These are phyloP conservation scores for Herpailurus yagouaroundi DNA, from an alignment of 2,113 vertebrate species.

Conservation along the genomic window DNA sequence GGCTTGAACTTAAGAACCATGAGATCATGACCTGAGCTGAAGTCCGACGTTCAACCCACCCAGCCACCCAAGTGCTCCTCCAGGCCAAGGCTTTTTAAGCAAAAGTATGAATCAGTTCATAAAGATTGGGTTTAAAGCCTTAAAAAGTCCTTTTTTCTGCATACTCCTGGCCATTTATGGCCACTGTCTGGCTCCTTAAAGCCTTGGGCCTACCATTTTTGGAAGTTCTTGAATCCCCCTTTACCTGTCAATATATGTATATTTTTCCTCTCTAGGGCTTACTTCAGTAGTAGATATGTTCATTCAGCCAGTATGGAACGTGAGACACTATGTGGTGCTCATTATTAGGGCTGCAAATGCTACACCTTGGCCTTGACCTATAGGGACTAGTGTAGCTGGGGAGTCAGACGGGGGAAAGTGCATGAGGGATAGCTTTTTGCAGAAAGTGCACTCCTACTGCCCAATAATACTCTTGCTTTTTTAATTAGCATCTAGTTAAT, in stretches of 20 bases:
- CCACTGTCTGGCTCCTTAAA: not conserved
- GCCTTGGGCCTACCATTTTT: not conserved
- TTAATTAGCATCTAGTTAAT: not conserved
- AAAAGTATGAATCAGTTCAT: slow-evolving; percentile 29
- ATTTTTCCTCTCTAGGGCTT: not conserved
- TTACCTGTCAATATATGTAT: not conserved
- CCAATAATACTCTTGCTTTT: not conserved
- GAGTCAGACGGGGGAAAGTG: not conserved
- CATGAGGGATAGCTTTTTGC: not conserved
- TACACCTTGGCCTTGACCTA: not conserved
- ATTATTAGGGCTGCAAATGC: not conserved
- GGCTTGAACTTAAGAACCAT: too few species aligned
- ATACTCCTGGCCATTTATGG: not conserved
- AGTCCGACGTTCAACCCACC: too few species aligned
- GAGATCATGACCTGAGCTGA: too few species aligned
- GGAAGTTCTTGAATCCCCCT: not conserved
- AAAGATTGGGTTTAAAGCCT: not conserved
- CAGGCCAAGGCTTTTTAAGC: not conserved
- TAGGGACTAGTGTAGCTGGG: not conserved
- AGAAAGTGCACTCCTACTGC: not conserved
- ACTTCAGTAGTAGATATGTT: not conserved
- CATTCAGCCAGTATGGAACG: not conserved
- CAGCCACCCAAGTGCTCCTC: too few species aligned
- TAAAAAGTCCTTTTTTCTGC: not conserved
- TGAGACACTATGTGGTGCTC: not conserved